These are phyloP conservation scores for Acanthosepion lycidas DNA, from an alignment of 2,888 invertebrate genomes.

Conservation along the genomic window DNA sequence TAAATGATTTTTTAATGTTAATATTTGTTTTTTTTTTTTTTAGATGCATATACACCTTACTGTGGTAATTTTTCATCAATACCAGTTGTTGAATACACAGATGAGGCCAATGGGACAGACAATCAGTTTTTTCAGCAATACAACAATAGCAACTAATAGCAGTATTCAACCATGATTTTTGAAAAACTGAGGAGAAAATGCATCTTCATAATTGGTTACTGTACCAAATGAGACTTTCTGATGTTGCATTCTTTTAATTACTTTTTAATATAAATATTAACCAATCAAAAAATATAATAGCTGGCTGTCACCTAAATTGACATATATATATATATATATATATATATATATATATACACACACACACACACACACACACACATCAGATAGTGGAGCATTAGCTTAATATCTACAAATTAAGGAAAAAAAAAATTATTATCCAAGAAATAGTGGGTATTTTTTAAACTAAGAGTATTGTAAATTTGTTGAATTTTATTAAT, in stretches of 20 bases:
- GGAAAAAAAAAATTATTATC: background rate
- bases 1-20: background rate
- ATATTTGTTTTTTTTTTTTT: background rate
- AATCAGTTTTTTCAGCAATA: background rate
- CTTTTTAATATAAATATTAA: background rate
- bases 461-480: background rate
- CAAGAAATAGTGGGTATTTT: background rate
- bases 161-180: background rate
- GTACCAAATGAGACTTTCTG: background rate
- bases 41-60: background rate
- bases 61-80: background rate
- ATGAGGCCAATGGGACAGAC: background rate
- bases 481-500: background rate
- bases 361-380: too few relatives aligned
- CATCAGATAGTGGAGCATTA: background rate
- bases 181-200: background rate
- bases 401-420: background rate
- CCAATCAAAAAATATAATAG: background rate
- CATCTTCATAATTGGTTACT: background rate
- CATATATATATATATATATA: background rate
- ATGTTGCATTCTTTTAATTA: background rate
- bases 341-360: background rate
- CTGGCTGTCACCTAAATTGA: background rate
- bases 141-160: background rate
- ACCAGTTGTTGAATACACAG: background rate